Conservation (phyloP, 2,113 vertebrate species). For the Empidonax alnorum region DNA sequence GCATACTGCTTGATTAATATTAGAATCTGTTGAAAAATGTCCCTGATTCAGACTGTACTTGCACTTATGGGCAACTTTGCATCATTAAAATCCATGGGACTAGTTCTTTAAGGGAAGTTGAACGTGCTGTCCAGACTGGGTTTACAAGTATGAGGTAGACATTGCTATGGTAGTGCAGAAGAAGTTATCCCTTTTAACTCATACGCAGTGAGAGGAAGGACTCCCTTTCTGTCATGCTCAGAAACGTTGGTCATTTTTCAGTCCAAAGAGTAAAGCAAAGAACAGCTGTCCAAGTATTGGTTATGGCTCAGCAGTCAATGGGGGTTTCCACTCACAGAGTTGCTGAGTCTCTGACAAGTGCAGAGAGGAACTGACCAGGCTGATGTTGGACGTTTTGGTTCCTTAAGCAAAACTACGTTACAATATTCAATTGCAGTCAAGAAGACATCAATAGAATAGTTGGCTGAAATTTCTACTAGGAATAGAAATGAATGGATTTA, state of each 20-base stretch:
- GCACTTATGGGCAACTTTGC: not conserved
- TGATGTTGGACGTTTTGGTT: not conserved
- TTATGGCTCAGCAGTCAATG: constrained; percentile 13
- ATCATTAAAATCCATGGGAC: not conserved
- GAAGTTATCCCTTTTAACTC: not conserved
- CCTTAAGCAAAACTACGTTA: constrained; percentile 5
- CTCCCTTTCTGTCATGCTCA: constrained; percentile 16
- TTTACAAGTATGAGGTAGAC: not conserved
- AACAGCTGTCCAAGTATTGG: constrained; percentile 70
- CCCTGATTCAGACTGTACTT: not conserved
- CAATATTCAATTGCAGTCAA: not conserved
- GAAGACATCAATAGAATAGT: not conserved
- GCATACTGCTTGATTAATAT: not conserved
- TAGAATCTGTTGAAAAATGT: not conserved
- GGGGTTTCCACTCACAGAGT: not conserved
- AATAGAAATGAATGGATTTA: not conserved
- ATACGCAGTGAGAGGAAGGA: not conserved
- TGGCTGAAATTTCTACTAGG: constrained; percentile 2
- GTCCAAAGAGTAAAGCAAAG: constrained; percentile 10
- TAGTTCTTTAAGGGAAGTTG: not conserved
- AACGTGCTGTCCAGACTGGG: not conserved
- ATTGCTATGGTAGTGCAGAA: not conserved
- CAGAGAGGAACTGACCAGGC: not conserved
- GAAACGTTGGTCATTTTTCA: constrained; percentile 9
- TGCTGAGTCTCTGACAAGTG: not conserved